phyloP scores from a whole-genome alignment of 2,113 vertebrate species.

The Myotis brandtii region DNA sequence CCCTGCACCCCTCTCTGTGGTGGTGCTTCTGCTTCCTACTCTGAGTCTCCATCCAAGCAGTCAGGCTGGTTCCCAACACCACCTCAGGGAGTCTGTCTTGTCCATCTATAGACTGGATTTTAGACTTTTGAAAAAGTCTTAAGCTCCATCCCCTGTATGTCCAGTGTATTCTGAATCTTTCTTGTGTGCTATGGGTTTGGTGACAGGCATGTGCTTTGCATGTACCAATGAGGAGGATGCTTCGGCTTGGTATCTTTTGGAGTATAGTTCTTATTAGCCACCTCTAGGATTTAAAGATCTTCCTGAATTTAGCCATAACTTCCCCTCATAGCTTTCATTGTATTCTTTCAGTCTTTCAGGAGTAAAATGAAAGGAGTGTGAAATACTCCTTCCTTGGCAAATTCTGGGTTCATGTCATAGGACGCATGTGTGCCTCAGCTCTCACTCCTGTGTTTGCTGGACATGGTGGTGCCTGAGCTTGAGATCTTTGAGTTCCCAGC shows the following conservation, averaged over 20 bases:
- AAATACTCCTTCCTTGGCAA: not conserved
- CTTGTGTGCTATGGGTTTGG: not conserved
- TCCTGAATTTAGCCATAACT: slow-evolving; percentile 9
- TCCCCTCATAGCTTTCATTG: not conserved
- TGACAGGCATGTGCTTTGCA: not conserved
- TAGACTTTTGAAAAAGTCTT: not conserved
- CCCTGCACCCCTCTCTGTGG: fast-evolving
- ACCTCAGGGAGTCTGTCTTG: not conserved
- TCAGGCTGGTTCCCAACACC: not conserved
- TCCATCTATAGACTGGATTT: not conserved
- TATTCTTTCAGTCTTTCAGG: not conserved
- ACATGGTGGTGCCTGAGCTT: not conserved
- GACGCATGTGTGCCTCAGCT: not conserved
- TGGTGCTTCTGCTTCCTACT: not conserved
- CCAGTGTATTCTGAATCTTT: not conserved
- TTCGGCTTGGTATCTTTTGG: not conserved
- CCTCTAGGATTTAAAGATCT: not conserved
- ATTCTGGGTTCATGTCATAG: not conserved
- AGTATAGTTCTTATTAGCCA: not conserved
- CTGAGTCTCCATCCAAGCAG: not conserved
- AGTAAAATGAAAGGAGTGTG: not conserved
- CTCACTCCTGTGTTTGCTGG: not conserved
- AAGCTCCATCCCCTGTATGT: not conserved
- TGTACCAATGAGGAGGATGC: not conserved
- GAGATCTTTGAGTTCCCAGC: not conserved